Base-by-base conservation (phyloP, 2,888 invertebrate species). In the Acrobasis repandana region DNA sequence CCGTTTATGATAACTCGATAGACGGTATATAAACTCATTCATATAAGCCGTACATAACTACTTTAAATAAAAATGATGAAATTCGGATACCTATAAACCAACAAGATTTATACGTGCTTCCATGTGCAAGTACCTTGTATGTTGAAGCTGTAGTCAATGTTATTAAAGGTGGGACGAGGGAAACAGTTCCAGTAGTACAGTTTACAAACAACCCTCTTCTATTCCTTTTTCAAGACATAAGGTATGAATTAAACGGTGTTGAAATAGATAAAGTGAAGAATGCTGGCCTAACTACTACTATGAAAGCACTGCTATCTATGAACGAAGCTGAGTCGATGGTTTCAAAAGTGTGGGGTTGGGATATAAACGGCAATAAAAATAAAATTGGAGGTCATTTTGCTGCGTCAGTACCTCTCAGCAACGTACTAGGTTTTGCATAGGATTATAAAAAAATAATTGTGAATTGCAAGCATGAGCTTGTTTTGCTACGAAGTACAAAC, bases 11-110 rank as follows among this genome's bases (percentile, higher is more conserved):
- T n/a, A n/a, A n/a, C n/a, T n/a, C n/a, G n/a, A n/a, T n/a, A n/a
- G n/a, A 47, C 15, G 5, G 47, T 47, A 16, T 47, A 16, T 16
- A 47, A 47, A 16, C 2, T 47, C 49, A 49, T 49, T 49, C 49
- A 2, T 49, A 49, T 5, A 20, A 20, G 11, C 49, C 49, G 20
- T 49, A 49, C 11, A 11, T 20, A 11, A 20, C 49, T 11, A 49
- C 10, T 20, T 49, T 49, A 10, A 49, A 49, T 11, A 49, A 9
- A 14, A 49, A 49, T 20, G 49, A 49, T 49, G 49, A 49, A 49
- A 49, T 49, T 16, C 47, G 47, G 16, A 47, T 47, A 16, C 47
- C 47, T 2, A 47, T 47, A 8, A n/a, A n/a, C n/a, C n/a, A n/a
- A n/a, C n/a, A n/a, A n/a, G n/a, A n/a, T n/a, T n/a, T n/a, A n/a